Percentiles rank a stretch among this genome's conserved stretches.
Conservation (phyloP, 1,140 invertebrate species). For the Conus ventricosus region DNA sequence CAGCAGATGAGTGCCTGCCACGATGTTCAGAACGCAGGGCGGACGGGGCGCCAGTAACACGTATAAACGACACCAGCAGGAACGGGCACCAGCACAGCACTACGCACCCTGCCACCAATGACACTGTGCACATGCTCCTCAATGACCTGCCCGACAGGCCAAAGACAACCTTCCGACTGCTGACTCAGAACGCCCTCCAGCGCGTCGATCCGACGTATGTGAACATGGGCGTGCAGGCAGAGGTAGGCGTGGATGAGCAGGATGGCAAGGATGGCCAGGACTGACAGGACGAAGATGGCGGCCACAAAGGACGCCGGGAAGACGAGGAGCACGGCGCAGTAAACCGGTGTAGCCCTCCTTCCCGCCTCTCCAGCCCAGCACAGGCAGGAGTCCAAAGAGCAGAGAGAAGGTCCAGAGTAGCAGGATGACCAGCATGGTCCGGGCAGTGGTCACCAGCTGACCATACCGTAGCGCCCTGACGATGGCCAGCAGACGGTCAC, state of each 20-base stretch:
- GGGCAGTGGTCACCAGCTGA: background rate
- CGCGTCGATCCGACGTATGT: slow-evolving; percentile 1
- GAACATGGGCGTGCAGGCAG: background rate
- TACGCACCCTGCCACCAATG: slow-evolving; percentile 2
- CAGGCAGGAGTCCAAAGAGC: background rate
- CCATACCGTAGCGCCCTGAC: background rate
- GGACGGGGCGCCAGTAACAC: background rate
- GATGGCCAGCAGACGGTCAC: slow-evolving; percentile 22
- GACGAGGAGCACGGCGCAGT: slow-evolving; percentile 8
- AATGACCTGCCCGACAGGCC: background rate
- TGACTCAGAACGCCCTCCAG: slow-evolving; percentile 5
- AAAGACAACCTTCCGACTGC: background rate
- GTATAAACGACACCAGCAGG: slow-evolving; percentile 7
- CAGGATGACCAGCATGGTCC: background rate
- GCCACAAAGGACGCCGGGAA: slow-evolving; percentile 10
- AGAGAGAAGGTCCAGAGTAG: background rate
- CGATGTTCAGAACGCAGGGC: background rate
- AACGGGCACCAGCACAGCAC: slow-evolving; percentile 17
- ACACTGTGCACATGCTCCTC: background rate
- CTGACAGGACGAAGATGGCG: background rate
- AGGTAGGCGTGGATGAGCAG: slow-evolving; percentile 26
- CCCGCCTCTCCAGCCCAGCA: background rate
- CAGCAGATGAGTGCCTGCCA: slow-evolving; percentile 1
- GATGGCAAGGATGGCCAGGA: background rate
- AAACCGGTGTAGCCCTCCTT: background rate